Evolutionary conservation across 1,140 invertebrate genomes (phyloP).

Genomic region (Habropoda laboriosa): DNA sequence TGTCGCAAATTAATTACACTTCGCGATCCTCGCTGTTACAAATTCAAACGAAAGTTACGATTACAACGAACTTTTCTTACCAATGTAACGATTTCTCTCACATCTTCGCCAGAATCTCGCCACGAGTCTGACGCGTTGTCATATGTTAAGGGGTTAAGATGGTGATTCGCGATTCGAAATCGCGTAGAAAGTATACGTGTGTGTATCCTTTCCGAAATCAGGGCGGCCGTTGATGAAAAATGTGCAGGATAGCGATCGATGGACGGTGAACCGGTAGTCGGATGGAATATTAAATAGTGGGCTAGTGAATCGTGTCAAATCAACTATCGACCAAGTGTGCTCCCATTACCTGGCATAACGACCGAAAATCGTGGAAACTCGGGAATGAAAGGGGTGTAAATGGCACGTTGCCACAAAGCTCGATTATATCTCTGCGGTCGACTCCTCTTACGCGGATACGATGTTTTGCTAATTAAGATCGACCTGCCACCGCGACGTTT

Average conservation of each 20-base stretch:
- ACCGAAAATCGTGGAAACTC: constrained; percentile 3
- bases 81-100: too few species aligned
- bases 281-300: neutral
- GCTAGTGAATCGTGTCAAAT: neutral
- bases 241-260: too few species aligned
- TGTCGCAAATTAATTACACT: too few species aligned
- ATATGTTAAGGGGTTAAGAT: too few species aligned
- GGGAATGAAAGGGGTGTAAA: constrained; percentile 41
- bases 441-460: constrained; percentile 1
- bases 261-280: neutral
- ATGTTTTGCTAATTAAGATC: constrained; percentile 54
- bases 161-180: neutral
- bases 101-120: too few species aligned
- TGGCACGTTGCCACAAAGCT: constrained; percentile 34
- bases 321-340: neutral
- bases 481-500: neutral
- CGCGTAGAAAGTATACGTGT: neutral
- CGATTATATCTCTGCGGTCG: constrained; percentile 25
- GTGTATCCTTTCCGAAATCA: too few species aligned
- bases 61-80: too few species aligned
- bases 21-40: too few species aligned
- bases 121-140: too few species aligned
- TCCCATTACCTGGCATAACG: neutral
- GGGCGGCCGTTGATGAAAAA: too few species aligned
- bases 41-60: too few species aligned